A percentile compares a stretch with the other conserved stretches of the same genome.
Evolutionary conservation across 2,888 invertebrate genomes (phyloP).

Genomic region (Cataglyphis livida): DNA sequence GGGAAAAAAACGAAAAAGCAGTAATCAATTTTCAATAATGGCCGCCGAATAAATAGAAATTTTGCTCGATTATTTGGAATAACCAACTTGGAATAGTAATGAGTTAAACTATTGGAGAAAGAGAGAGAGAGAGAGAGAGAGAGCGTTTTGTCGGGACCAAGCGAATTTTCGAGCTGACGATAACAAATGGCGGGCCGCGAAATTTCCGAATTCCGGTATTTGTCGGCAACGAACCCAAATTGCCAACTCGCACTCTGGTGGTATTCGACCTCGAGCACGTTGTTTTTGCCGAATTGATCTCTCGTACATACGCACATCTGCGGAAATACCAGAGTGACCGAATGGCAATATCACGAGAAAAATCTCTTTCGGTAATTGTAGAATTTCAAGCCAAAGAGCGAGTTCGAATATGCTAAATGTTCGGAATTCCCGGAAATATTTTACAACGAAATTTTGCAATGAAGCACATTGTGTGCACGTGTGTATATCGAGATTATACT

Average conservation of each 20-base stretch:
- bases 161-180: conserved; percentile 15
- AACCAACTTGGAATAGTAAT: background rate
- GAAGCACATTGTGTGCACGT: background rate
- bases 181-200: conserved; percentile 14
- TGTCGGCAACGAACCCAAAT: background rate
- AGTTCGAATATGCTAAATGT: background rate
- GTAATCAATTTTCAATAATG: background rate
- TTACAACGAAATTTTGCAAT: background rate
- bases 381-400: background rate
- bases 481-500: background rate
- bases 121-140: background rate
- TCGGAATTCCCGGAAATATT: background rate
- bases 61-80: background rate
- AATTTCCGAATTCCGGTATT: conserved; percentile 28
- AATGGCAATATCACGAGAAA: background rate
- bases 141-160: background rate
- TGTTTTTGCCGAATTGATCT: conserved; percentile 6
- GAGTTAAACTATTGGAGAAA: background rate
- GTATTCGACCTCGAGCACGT: background rate
- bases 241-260: background rate
- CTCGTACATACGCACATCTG: background rate
- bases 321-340: background rate
- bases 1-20: background rate
- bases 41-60: background rate
- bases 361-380: background rate